Base-by-base conservation (phyloP, 2,888 invertebrate genomes). In the Caenorhabditis panamensis region DNA sequence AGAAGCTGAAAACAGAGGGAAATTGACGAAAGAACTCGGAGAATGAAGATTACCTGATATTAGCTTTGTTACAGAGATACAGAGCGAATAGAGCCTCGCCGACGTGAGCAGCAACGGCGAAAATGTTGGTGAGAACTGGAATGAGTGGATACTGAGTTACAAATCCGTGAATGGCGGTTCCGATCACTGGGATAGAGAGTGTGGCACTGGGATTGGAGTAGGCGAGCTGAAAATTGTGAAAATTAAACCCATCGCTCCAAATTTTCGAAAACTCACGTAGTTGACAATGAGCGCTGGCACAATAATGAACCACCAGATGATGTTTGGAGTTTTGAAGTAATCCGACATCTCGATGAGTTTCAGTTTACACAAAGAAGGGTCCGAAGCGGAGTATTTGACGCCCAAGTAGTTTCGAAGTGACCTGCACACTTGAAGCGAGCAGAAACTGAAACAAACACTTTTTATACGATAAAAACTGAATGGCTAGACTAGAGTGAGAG, bases 351-450 rank as follows among this genome's bases (percentile, higher is more conserved):
- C 80, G 31, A 80, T 71, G 1, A 80, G 61, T 37, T 51, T 75
- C 4, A 80, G 18, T 28, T 80, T 80, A 44, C 68, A 75, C 1
- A 75, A 18, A 5, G 69, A 68, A 20, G 79, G 79, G 56, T 75
- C 71, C 18, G 76, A 68, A 54, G 86, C 83, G 18, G 82, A 79
- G 63, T 86, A 86, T 31, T 83, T 82, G 37, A 84, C 71, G 20
- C 84, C 82, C 31, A 90, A 64, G 61, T 87, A 90, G 59, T 88
- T 86, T 20, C 90, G 86, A 16, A 86, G 84, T 13, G 88, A 85
- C 36, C 79, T 75, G 28, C 79, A 76, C 18, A 88, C 84, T 73
- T 86, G 83, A 20, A 82, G 41, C 0, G 88, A 80, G 36, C 66
- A 67, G 47, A 81, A 76, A 53, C 80, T 81, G 67, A 67, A 81